These are phyloP conservation scores for Habropoda laboriosa DNA, from an alignment of 1,140 invertebrate genomes.

Conservation along the genomic window DNA sequence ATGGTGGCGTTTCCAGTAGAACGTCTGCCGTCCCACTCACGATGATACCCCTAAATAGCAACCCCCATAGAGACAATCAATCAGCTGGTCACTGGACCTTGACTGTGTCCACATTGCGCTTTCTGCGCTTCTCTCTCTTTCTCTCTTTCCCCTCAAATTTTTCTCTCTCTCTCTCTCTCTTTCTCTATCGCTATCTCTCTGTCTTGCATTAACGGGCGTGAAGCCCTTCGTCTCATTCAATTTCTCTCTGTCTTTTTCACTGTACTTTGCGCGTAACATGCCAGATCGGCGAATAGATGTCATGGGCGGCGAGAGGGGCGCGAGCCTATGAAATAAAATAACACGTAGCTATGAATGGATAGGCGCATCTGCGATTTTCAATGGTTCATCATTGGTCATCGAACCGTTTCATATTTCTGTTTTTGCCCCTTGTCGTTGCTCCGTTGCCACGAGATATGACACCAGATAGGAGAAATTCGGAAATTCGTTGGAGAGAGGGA, in stretches of 20 bases:
- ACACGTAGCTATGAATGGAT: constrained; percentile 64
- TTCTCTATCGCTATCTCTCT: too few relatives aligned
- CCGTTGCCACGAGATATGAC: not conserved
- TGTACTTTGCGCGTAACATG: constrained; percentile 64
- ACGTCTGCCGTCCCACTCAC: constrained; percentile 68
- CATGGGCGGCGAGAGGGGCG: constrained; percentile 69
- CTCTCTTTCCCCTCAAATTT: too few relatives aligned
- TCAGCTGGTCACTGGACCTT: constrained; percentile 81
- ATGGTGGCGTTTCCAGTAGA: constrained; percentile 45
- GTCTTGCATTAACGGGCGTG: constrained; percentile 24
- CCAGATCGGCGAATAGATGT: constrained; percentile 65
- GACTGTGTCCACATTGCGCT: constrained; percentile 81
- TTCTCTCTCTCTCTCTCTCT: not conserved
- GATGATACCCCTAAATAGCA: constrained; percentile 80
- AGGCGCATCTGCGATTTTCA: constrained; percentile 70
- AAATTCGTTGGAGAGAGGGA: not conserved
- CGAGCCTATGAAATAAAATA: constrained; percentile 75
- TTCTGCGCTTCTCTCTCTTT: constrained; percentile 54
- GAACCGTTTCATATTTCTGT: not conserved
- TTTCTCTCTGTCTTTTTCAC: constrained; percentile 57
- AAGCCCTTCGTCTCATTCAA: constrained; percentile 13
- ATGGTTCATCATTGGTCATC: constrained; percentile 25
- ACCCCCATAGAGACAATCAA: constrained; percentile 80
- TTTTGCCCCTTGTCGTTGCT: too few relatives aligned
- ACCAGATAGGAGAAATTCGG: not conserved